These are phyloP conservation scores for Centropus bengalensis DNA, from an alignment of 2,113 vertebrate genomes.

Conservation along the genomic window DNA sequence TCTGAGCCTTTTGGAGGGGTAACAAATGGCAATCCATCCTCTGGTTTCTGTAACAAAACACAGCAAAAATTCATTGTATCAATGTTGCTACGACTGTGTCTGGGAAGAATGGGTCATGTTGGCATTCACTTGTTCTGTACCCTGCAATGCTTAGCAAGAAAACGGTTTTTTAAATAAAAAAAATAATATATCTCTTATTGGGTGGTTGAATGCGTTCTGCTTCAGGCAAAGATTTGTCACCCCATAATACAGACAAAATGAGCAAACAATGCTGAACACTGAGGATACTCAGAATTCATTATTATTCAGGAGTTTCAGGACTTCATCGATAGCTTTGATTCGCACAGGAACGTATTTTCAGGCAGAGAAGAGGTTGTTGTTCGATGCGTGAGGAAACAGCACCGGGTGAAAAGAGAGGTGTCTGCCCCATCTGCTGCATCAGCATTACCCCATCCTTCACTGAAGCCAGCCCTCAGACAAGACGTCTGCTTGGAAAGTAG, in stretches of 20 bases:
- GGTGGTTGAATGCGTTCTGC: background rate
- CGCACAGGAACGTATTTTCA: background rate
- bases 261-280: background rate
- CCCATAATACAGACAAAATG: background rate
- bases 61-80: background rate
- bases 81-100: accelerated
- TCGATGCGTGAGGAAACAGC: background rate
- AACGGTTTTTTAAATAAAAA: background rate
- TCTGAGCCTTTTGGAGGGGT: background rate
- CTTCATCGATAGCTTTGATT: background rate
- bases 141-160: background rate
- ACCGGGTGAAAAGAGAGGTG: background rate
- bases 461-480: background rate
- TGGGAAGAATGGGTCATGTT: background rate
- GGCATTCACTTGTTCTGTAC: background rate
- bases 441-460: background rate
- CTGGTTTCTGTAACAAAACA: background rate
- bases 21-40: background rate
- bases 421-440: background rate
- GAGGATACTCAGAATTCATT: background rate
- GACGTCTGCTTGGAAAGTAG: background rate
- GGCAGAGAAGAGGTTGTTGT: background rate
- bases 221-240: background rate
- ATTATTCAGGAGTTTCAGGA: background rate
- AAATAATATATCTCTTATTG: background rate